These are phyloP conservation scores for Gallinago nigripennis DNA, from an alignment of 2,797 vertebrate species.

Conservation along the genomic window DNA sequence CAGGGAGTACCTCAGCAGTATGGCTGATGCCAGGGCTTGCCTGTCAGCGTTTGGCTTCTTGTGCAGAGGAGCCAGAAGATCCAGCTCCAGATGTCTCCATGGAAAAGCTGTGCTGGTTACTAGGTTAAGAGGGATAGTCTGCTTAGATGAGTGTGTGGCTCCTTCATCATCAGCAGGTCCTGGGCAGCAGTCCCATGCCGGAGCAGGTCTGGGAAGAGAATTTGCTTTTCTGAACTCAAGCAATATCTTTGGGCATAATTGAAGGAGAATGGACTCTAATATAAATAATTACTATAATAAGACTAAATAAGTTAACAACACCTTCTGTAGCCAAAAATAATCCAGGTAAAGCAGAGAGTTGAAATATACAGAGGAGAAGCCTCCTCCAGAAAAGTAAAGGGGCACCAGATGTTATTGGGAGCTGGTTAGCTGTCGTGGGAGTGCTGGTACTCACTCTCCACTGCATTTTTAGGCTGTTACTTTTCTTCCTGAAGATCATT, in stretches of 20 bases:
- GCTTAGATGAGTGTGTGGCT: rapidly evolving
- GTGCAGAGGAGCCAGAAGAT: not conserved
- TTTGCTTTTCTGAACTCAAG: not conserved
- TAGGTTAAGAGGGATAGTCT: not conserved
- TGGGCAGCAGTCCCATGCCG: not conserved
- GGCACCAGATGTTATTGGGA: not conserved
- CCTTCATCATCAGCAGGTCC: not conserved
- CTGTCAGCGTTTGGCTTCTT: not conserved
- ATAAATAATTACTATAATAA: not conserved
- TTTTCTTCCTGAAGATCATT: not conserved
- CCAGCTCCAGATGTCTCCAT: not conserved
- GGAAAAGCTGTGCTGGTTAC: not conserved
- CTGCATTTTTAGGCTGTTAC: not conserved
- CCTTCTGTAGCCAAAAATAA: not conserved
- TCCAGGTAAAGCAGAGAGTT: not conserved
- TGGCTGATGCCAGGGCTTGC: not conserved
- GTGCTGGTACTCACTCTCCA: not conserved
- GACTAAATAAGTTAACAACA: not conserved
- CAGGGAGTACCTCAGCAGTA: rapidly evolving
- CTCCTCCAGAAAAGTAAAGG: not conserved
- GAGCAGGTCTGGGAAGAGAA: not conserved
- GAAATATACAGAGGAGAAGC: not conserved
- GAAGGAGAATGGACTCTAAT: not conserved
- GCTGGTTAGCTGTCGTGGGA: not conserved
- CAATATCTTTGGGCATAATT: not conserved